Conservation (phyloP, 2,888 invertebrate genomes). For the Epicampocera succincta region DNA sequence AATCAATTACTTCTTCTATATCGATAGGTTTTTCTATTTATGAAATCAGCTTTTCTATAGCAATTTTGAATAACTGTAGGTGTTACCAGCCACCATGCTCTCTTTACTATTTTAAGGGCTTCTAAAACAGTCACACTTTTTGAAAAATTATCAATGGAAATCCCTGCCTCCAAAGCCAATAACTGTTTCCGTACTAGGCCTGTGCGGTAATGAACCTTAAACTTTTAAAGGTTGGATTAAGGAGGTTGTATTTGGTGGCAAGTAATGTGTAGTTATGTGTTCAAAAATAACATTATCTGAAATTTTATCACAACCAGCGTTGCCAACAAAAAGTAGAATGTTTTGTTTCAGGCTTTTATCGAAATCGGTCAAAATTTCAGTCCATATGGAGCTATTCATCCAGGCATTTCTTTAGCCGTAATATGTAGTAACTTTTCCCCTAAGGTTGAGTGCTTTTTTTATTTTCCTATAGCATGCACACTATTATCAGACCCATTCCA, state of each 20-base stretch:
- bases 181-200: conserved; percentile 13
- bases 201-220: conserved; percentile 16
- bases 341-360: conserved; percentile 5
- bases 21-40: too few species aligned
- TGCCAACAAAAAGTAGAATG: conserved; percentile 6
- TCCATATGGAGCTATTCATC: conserved; percentile 21
- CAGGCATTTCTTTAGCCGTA: conserved; percentile 46
- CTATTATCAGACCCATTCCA: conserved; percentile 50
- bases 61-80: too few species aligned
- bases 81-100: too few species aligned
- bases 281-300: too few species aligned
- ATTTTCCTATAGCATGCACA: conserved; percentile 56
- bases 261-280: conserved; percentile 22
- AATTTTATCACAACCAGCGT: neutral
- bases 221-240: neutral
- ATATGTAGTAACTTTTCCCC: conserved; percentile 51
- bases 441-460: conserved; percentile 42
- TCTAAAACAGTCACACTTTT: neutral
- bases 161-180: conserved; percentile 24
- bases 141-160: conserved; percentile 30
- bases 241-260: conserved; percentile 14
- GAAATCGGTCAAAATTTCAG: neutral
- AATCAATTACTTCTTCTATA: too few species aligned
- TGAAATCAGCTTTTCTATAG: too few species aligned
- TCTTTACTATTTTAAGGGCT: too few species aligned